phyloP scores from a whole-genome alignment of 2,797 vertebrate genomes.

The Eidolon dupreanum region DNA sequence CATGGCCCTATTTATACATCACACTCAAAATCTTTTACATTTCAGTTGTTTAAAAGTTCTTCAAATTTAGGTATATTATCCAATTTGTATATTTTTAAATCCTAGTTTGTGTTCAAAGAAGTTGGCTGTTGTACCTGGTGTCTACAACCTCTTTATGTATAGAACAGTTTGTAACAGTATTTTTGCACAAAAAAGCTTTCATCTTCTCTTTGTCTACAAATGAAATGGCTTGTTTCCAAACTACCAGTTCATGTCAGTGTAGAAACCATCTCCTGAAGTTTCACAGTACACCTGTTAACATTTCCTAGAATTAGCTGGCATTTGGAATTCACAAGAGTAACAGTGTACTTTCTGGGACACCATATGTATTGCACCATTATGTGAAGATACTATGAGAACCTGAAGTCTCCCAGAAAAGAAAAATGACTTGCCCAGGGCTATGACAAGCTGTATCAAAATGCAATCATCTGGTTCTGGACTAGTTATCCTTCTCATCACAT shows the following conservation, averaged over 20 bases:
- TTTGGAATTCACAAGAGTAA: not conserved
- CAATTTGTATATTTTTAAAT: not conserved
- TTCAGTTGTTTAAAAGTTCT: not conserved
- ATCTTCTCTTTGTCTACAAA: not conserved
- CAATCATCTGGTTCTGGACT: not conserved
- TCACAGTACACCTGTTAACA: not conserved
- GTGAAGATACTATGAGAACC: not conserved
- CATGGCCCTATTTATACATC: not conserved
- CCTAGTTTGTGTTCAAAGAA: not conserved
- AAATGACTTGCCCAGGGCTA: not conserved
- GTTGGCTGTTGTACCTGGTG: not conserved
- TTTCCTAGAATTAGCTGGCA: not conserved
- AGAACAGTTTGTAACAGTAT: not conserved
- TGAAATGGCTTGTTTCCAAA: not conserved
- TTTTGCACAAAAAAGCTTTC: not conserved
- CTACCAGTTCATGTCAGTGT: not conserved
- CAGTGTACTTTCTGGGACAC: not conserved
- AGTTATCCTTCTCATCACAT: not conserved
- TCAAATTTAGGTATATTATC: slow-evolving; percentile 27
- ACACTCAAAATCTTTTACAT: not conserved
- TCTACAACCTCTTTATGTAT: not conserved
- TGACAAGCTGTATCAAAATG: not conserved
- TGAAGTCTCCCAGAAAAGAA: not conserved
- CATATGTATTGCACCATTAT: not conserved
- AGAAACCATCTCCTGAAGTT: not conserved